phyloP scores from a whole-genome alignment of 1,140 invertebrate species.

The Drosophila hydei region DNA sequence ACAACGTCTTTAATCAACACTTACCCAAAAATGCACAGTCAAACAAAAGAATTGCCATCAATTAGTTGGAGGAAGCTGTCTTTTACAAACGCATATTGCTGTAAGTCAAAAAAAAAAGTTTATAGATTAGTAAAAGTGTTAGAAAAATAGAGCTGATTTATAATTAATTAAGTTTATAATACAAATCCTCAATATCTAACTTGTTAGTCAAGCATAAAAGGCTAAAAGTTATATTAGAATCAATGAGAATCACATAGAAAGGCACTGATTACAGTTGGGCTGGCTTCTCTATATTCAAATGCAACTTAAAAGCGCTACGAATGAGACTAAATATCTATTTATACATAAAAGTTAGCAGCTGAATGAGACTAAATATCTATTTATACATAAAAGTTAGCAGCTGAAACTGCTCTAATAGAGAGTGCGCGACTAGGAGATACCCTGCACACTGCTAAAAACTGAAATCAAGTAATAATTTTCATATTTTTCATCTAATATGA shows the following conservation, averaged over 20 bases:
- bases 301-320: too few species aligned
- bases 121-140: neutral
- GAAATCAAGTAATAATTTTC: too few species aligned
- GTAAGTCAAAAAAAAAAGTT: neutral
- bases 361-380: too few species aligned
- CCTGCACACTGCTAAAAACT: too few species aligned
- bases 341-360: too few species aligned
- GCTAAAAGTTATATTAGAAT: neutral
- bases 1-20: neutral
- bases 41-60: neutral
- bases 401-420: too few species aligned
- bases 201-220: too few species aligned
- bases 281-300: too few species aligned
- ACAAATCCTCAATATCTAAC: too few species aligned
- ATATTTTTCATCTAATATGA: neutral
- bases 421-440: too few species aligned
- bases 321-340: too few species aligned
- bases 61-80: neutral
- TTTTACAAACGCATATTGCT: neutral
- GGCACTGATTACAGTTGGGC: neutral
- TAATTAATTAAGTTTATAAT: neutral
- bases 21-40: neutral
- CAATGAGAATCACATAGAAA: neutral
- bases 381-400: too few species aligned
- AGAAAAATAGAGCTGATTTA: neutral